Evolutionary conservation across 2,888 invertebrate species (phyloP), one percentile per base, ranked within the genome.

Genomic region (Timandra comae): DNA sequence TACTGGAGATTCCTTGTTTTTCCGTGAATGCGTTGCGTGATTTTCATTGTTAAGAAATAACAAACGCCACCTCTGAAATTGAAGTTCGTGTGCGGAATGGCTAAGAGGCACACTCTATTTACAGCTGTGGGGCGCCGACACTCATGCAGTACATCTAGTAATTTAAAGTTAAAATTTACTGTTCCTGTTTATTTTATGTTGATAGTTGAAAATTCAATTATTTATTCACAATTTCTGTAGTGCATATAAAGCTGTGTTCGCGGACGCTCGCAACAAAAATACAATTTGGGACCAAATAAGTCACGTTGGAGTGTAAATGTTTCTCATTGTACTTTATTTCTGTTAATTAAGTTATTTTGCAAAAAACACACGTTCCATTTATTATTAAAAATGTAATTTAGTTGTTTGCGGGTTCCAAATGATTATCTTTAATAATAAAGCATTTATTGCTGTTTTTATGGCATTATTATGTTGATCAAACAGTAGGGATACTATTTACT

Each of bases 31-130:
- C 64, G 67, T 71, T 68, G 73, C 73, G 79, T 78, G 82, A 81
- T 84, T 84, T 80, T 78, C 77, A 80, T 82, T 84, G 82, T 81
- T 75, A 70, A 71, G 62, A 69, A 73, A 80, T 78, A 81, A 76
- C 75, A 77, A 73, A 72, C 66, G 72, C 67, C 71, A 73, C 74
- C 72, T 73, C 70, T 76, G 82, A 71, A 84, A 82, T 84, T 81
- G 77, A 76, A 78, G 63, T 63, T 64, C 77, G 74, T 63, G 68
- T 42, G 37, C 54, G 64, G 84, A 82, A 85, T 84, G 66, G 46
- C 52, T 69, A 80, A 52, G 40, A 64, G 60, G 50, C 38, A 48
- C 52, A 59, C 54, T 62, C 56, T 53, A 53, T 41, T 37, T 24
- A 8, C 12, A n/a, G 22, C 10, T 22, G 29, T 27, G n/a, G 29